A percentile compares a stretch with the other conserved stretches of the same genome.
phyloP scores from a whole-genome alignment of 30 jellyfish, hydroid and myxozoan genomes.

The Turritopsis rubra region DNA sequence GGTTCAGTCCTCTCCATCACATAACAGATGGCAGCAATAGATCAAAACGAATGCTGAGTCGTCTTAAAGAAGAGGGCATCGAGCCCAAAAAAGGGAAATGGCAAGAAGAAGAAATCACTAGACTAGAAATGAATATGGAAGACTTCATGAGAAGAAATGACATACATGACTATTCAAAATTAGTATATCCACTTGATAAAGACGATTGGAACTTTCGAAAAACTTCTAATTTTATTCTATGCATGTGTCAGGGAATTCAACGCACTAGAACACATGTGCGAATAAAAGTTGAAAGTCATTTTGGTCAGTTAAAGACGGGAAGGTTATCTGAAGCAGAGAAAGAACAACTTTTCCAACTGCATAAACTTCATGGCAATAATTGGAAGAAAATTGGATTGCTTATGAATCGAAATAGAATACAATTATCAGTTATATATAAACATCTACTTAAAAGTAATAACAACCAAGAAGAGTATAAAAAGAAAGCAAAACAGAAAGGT shows the following conservation, averaged over 20 bases:
- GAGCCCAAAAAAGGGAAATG: conserved; percentile 5
- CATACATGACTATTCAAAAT: neutral
- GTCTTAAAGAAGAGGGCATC: neutral
- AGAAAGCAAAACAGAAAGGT: conserved; percentile 7
- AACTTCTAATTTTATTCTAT: neutral
- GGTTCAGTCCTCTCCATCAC: conserved; percentile 7
- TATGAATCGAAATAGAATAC: neutral
- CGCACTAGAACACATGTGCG: conserved; percentile 2
- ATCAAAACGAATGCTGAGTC: neutral
- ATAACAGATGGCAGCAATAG: neutral
- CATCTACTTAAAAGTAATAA: neutral
- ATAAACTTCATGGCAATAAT: neutral
- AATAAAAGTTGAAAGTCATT: conserved; percentile 5
- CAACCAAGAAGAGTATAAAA: neutral
- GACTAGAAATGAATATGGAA: neutral
- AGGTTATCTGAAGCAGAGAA: conserved; percentile 4
- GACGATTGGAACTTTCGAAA: conserved; percentile 1
- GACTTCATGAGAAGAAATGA: neutral
- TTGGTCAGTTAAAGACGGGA: neutral
- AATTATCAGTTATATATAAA: neutral
- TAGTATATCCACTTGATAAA: neutral
- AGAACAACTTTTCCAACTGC: neutral
- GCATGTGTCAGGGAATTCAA: conserved; percentile 7
- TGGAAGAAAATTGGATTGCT: neutral
- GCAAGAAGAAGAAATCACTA: neutral